phyloP scores from a whole-genome alignment of 1,140 invertebrate genomes.

The Diploscapter pachys region DNA sequence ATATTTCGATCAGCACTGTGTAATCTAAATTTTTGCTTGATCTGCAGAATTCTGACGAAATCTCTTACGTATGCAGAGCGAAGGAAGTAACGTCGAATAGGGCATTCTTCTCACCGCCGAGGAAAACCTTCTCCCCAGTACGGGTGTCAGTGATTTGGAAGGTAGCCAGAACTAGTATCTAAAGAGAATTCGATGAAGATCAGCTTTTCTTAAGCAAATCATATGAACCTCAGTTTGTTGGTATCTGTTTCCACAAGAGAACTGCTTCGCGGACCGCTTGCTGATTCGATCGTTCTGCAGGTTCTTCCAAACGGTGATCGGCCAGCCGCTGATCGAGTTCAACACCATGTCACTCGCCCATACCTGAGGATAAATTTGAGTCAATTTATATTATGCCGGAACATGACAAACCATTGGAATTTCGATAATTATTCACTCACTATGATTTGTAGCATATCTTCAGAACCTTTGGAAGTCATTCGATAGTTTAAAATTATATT shows the following conservation, averaged over 20 bases:
- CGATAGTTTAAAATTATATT: too few relatives aligned
- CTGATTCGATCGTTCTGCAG: conserved; percentile 13
- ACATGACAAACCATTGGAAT: too few relatives aligned
- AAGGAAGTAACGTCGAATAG: conserved; percentile 38
- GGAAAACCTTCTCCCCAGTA: conserved; percentile 36
- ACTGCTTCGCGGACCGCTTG: conserved; percentile 31
- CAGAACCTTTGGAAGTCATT: too few relatives aligned
- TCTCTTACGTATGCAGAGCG: conserved; percentile 18
- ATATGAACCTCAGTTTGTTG: conserved; percentile 33
- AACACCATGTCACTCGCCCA: conserved; percentile 80
- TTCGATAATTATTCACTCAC: too few relatives aligned
- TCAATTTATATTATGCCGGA: not conserved
- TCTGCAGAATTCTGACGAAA: not conserved
- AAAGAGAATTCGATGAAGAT: conserved; percentile 10
- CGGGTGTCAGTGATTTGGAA: conserved; percentile 31
- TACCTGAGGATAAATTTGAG: conserved; percentile 66
- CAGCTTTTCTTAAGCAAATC: not conserved
- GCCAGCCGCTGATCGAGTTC: conserved; percentile 75
- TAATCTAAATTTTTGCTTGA: not conserved
- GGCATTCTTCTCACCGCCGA: conserved; percentile 27
- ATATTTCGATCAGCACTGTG: conserved; percentile 17
- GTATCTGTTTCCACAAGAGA: conserved; percentile 31
- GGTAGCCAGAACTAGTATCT: conserved; percentile 31
- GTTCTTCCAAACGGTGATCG: conserved; percentile 32
- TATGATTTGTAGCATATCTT: too few relatives aligned